Evolutionary conservation across 2,113 vertebrate genomes (phyloP).

Genomic region (Phylloscopus whistleri): DNA sequence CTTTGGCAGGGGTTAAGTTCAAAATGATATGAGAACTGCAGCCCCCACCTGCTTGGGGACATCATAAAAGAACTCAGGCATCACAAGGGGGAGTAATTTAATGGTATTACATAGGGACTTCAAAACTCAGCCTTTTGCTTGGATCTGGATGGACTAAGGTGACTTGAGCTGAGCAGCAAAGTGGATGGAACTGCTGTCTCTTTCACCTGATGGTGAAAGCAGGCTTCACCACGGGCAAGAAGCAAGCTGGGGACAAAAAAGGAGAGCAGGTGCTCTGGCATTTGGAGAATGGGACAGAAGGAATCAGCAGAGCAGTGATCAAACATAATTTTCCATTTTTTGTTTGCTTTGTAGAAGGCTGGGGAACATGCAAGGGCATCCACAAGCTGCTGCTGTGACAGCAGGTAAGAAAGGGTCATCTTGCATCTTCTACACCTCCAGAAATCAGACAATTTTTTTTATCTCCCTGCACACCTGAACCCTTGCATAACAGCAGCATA

Average conservation of each 20-base stretch:
- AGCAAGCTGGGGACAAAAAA: neutral
- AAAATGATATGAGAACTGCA: neutral
- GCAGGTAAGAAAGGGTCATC: neutral
- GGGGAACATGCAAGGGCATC: neutral
- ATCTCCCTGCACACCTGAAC: neutral
- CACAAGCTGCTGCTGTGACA: neutral
- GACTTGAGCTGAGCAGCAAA: neutral
- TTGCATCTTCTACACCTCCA: neutral
- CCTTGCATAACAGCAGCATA: neutral
- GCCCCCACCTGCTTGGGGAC: neutral
- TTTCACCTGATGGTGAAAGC: neutral
- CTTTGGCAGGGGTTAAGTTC: neutral
- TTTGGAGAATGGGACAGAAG: neutral
- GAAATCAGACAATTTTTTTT: neutral
- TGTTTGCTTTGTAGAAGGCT: neutral
- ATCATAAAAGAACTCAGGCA: neutral
- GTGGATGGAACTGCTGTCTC: neutral
- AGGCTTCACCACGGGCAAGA: neutral
- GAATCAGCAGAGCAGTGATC: neutral
- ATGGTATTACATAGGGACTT: neutral
- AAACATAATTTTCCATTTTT: neutral
- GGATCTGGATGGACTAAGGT: neutral
- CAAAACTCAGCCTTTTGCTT: neutral
- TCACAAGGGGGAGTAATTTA: neutral
- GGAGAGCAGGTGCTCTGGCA: neutral